Percentiles rank a stretch among this genome's conserved stretches.
phyloP scores from a whole-genome alignment of 2,113 vertebrate genomes.

The Chitala chitala region DNA sequence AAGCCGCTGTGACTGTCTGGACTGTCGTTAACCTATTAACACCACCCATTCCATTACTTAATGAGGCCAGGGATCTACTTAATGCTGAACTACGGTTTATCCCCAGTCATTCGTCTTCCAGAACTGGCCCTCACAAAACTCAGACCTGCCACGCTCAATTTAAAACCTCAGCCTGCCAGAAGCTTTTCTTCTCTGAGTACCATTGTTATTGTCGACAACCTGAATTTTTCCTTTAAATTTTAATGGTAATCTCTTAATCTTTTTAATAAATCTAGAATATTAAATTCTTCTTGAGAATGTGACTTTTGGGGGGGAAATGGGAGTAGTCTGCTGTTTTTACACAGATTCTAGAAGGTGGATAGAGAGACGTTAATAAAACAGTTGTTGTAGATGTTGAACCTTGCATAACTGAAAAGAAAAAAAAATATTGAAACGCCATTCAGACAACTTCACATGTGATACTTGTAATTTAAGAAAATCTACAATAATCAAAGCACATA shows the following conservation, averaged over 20 bases:
- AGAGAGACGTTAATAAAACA: not conserved
- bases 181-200: not conserved
- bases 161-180: not conserved
- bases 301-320: too few relatives aligned
- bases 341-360: not conserved
- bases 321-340: not conserved
- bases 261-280: constrained; percentile 54
- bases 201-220: constrained; percentile 27
- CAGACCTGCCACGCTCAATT: not conserved
- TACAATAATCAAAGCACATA: not conserved
- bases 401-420: not conserved
- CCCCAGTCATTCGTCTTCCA: not conserved
- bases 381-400: not conserved
- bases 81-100: not conserved
- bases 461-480: not conserved
- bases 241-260: constrained; percentile 59
- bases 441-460: too few relatives aligned
- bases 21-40: constrained; percentile 8
- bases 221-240: constrained; percentile 41
- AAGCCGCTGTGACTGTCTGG: not conserved
- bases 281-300: constrained; percentile 6
- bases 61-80: not conserved
- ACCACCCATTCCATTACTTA: constrained; percentile 3
- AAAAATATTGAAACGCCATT: too few relatives aligned
- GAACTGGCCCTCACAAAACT: constrained; percentile 11